Evolutionary conservation across 2,888 invertebrate species (phyloP).

Genomic region (Limenitis camilla): DNA sequence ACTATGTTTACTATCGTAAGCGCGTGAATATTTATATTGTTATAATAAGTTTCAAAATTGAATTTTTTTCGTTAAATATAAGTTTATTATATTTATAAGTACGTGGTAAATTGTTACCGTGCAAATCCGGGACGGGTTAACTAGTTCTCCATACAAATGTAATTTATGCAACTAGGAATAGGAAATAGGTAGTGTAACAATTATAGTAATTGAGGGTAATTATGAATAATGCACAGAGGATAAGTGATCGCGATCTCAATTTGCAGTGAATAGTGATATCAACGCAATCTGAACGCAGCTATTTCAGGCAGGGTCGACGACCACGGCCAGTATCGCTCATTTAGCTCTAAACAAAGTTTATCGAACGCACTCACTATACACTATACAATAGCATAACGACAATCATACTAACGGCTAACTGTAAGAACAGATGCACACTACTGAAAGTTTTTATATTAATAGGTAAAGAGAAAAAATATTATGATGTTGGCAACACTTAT

Average conservation of each 20-base stretch:
- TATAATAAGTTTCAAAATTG: too few species aligned
- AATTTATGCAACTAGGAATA: too few species aligned
- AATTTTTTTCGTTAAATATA: too few species aligned
- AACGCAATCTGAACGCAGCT: slow-evolving; percentile 49
- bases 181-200: slow-evolving; percentile 12
- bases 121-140: too few species aligned
- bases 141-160: too few species aligned
- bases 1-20: too few species aligned
- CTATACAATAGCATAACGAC: slow-evolving; percentile 55
- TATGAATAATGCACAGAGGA: slow-evolving; percentile 34
- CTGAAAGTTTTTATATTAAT: background rate
- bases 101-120: too few species aligned
- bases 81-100: too few species aligned
- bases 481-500: too few species aligned
- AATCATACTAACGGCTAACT: slow-evolving; percentile 42
- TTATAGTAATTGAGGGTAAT: slow-evolving; percentile 28
- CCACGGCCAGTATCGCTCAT: slow-evolving; percentile 57
- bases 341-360: slow-evolving; percentile 71
- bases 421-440: slow-evolving; percentile 8
- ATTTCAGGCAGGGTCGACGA: slow-evolving; percentile 56
- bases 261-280: slow-evolving; percentile 44
- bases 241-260: slow-evolving; percentile 42
- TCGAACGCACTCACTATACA: slow-evolving; percentile 51
- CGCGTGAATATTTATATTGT: too few species aligned
- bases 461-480: too few species aligned